Base-by-base conservation (phyloP, 2,113 vertebrate species). In the Eubucco bourcierii region DNA sequence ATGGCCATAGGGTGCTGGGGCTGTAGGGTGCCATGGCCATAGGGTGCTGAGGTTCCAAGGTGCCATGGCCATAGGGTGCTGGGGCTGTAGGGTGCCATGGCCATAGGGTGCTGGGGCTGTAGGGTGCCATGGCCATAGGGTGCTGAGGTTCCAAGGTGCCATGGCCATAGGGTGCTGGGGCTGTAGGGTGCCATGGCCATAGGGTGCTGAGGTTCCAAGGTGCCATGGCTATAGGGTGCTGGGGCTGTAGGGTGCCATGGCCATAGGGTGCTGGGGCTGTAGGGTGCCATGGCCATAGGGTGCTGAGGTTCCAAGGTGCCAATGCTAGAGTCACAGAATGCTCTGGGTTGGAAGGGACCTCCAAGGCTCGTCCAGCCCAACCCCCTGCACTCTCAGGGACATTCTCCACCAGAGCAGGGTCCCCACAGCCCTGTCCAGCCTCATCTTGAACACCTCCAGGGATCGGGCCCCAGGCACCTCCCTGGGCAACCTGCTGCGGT, bases 81-180 rank as follows among this genome's bases (percentile, higher is more conserved):
- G 0, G 5, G 39, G 39, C 39, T 41, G 13, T 41, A 41, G 39
- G 39, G 39, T 41, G 39, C 39, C 39, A 11, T 41, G 39, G 39
- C 5, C 10, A 3, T 9, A 44, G 3, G 13, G 6, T 31, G 9
- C 33, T 1, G 0, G 23, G 5, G n/a, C 56, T 34, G 10, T 12
- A 9, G 21, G 18, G 12, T 31, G 25, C 47, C 4, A 1, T 18
- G 59, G 33, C 41, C 3, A 2, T 19, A 1, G 1, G 16, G 6
- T n/a, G 9, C 16, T 0, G 1, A 13, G 18, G 28, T 19, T 6
- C 11, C 12, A 29, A 15, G 37, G 12, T 50, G 33, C 13, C 1
- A 0, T 4, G 7, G n/a, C 31, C 3, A 2, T 29, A 11, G 18
- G 37, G 7, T 50, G 29, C 13, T 2, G 0, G 4, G 7, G 9